Evolutionary conservation across 1,140 invertebrate species (phyloP), one percentile per base, ranked within the genome.

Genomic region (Teleogryllus occipitalis): DNA sequence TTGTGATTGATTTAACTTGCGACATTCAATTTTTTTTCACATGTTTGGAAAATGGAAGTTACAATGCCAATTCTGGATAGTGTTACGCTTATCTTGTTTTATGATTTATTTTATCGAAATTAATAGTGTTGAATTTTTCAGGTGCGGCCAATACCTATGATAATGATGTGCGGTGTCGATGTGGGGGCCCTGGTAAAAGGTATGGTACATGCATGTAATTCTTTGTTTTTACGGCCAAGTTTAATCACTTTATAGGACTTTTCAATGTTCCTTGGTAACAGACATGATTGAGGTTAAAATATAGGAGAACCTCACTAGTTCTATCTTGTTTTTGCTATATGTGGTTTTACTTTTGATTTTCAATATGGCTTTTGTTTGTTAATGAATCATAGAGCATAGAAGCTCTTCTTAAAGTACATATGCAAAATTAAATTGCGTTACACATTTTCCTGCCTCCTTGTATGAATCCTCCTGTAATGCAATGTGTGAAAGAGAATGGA

Each of bases 181-280:
- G 90, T 85, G 86, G 87, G 73, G 78, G 86, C 83, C 84, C 84
- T n/a, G 89, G 89, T 7, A 86, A 85, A 82, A 85, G 85, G 89
- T 90, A 83, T 85, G 84, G 82, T 47, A 80, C 27, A 39, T 76
- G 14, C 14, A 47, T 22, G 46, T 78, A 65, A 72, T 47, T 12
- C 6, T 54, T 12, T 21, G 14, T 46, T 78, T 48, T 78, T 3
- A 8, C 21, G 0, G n/a, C 22, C 27, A 7, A 7, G 22, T 8
- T 22, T 7, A 54, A 47, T 47, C 10, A 65, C 22, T 48, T 22
- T 27, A 3, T 76, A 15, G 22, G 3, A 15, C 65, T 72, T 22
- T 76, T 7, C 12, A 2, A 76, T 18, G 22, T 39, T 39, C 5
- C 75, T 76, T 14, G 22, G 22, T 27, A 15, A 15, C 14, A 18